Evolutionary conservation across 2,797 vertebrate genomes (phyloP).

Genomic region (Enteromius mattozi): DNA sequence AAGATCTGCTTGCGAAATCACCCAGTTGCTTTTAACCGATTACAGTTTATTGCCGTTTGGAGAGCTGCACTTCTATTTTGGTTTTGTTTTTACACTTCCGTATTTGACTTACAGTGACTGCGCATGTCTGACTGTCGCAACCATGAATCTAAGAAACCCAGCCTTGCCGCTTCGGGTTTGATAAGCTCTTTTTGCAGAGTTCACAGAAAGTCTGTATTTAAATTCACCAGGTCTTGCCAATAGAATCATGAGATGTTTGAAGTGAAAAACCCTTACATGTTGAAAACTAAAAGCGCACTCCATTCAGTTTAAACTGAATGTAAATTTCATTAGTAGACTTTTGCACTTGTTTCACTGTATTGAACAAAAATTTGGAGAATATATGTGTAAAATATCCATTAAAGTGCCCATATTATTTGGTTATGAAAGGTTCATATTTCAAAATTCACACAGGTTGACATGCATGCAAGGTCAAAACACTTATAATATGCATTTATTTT

Average conservation of each 20-base stretch:
- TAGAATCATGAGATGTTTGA: neutral
- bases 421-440: too few species aligned
- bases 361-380: neutral
- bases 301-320: neutral
- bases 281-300: neutral
- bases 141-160: neutral
- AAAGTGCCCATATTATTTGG: too few species aligned
- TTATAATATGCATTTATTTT: too few species aligned
- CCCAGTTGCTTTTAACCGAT: conserved; percentile 26
- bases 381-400: too few species aligned
- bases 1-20: conserved; percentile 6
- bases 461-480: too few species aligned
- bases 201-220: neutral
- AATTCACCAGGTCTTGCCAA: neutral
- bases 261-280: conserved; percentile 1
- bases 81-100: conserved; percentile 6
- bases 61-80: conserved; percentile 12
- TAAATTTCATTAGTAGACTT: neutral
- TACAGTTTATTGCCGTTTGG: conserved; percentile 17
- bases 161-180: neutral
- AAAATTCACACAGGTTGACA: too few species aligned
- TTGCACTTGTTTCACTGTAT: neutral
- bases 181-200: conserved; percentile 21
- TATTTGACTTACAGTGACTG: conserved; percentile 15
- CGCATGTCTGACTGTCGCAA: conserved; percentile 8